Conservation (phyloP, 2,113 vertebrate species). For the Plectropomus leopardus region DNA sequence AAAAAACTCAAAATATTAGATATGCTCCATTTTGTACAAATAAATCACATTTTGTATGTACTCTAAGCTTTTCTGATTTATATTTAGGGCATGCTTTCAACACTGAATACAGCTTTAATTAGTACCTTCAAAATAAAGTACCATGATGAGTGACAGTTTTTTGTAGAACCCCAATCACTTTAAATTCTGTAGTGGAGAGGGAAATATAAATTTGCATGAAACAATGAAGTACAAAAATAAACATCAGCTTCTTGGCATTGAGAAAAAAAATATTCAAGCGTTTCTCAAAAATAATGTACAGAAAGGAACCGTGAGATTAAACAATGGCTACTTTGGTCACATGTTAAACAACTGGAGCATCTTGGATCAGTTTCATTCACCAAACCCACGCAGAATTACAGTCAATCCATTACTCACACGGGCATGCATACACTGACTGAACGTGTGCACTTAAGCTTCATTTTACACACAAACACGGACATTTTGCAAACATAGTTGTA, state of each 20-base stretch:
- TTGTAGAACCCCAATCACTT: conserved; percentile 64
- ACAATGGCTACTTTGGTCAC: conserved; percentile 85
- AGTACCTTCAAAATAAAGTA: conserved; percentile 69
- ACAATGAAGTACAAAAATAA: conserved; percentile 87
- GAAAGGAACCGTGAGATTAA: conserved; percentile 75
- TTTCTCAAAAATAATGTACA: conserved; percentile 83
- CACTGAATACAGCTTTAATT: conserved; percentile 78
- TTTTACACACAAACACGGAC: conserved; percentile 61
- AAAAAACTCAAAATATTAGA: conserved; percentile 78
- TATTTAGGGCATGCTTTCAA: conserved; percentile 81
- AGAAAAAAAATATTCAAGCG: conserved; percentile 84
- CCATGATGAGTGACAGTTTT: conserved; percentile 59
- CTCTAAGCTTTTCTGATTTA: conserved; percentile 69
- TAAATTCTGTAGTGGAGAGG: conserved; percentile 70
- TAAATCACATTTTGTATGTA: conserved; percentile 75
- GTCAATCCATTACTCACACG: conserved; percentile 57
- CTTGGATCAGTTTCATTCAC: conserved; percentile 56
- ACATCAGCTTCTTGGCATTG: conserved; percentile 84
- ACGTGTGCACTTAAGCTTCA: conserved; percentile 56
- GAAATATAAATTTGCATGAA: conserved; percentile 81
- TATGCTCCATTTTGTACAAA: conserved; percentile 82
- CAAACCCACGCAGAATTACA: conserved; percentile 56
- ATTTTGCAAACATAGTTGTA: conserved; percentile 47
- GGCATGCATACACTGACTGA: conserved; percentile 71
- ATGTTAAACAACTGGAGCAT: conserved; percentile 71